Base-by-base conservation (phyloP, 2,113 vertebrate species). In the Brachionichthys hirsutus region DNA sequence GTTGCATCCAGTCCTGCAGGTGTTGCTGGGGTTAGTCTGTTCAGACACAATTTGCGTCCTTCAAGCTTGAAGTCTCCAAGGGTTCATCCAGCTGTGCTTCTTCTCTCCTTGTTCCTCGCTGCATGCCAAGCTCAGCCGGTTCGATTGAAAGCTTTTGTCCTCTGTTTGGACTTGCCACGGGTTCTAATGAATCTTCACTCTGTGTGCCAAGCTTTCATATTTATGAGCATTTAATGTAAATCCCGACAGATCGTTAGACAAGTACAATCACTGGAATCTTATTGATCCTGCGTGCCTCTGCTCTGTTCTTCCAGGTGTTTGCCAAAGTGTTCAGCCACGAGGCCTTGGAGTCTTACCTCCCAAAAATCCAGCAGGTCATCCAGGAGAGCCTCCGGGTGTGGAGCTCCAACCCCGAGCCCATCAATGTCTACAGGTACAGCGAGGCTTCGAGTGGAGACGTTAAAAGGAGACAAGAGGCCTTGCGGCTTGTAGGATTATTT, bases 271-370 rank as follows among this genome's bases (percentile, higher is more conserved):
- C 36, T 38, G 36, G 36, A 38, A 38, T 10, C 9, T 38, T 12
- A 38, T 38, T 54, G 43, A 44, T 12, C 9, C 14, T 10, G 22
- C 5, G 2, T 51, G 11, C 12, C 19, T 46, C 3, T 51, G 3
- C 0, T 67, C 10, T 49, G 17, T 71, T 30, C 68, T 44, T 0
- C 0, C 13, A 99, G 97, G 94, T 99, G 34, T 96, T 98, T 82
- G 95, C 97, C 60, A 98, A 97, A 85, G 94, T 98, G 62, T 98
- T 99, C 89, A 99, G 96, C 83, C 97, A 99, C 0, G 95, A 98
- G 49, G 95, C 97, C 0, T 78, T 99, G 88, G 94, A 97, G 83
- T 95, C 92, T 17, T 99, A 99, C 67, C 92, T 99, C 2, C 97
- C 97, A 9, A 98, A 98, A 86, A 98, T 99, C 85, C 97, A 95